Evolutionary conservation across 1,140 invertebrate genomes (phyloP), one percentile per base, ranked within the genome.

Genomic region (Odontomachus brunneus): DNA sequence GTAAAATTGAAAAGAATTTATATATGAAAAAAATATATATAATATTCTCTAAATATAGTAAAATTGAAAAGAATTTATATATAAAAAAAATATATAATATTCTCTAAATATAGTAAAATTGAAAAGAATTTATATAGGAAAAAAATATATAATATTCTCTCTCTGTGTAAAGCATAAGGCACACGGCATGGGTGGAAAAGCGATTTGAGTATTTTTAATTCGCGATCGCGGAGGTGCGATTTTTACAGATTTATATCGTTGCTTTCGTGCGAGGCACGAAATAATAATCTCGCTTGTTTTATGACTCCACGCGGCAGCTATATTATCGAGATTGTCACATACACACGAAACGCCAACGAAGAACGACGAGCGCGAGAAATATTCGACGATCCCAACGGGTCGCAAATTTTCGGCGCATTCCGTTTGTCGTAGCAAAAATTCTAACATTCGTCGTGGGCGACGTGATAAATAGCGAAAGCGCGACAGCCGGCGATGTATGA

Each of bases 301-400:
- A 57, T 14, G 12, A 55, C 2, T 11, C 51, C 14, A 38, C 22
- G n/a, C 69, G 44, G n/a, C 29, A 48, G 19, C 1, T 19, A 33
- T 11, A 22, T 57, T 71, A 71, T 59, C 53, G 51, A 57, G 17
- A 80, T 71, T 48, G 38, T 38, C n/a, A 5, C n/a, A n/a, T n/a
- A n/a, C n/a, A n/a, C 15, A 22, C 22, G 19, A 29, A 59, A 66
- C 38, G 9, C 38, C 9, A 44, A 44, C 9, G 38, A 66, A 29
- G 65, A n/a, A 48, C 22, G 48, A 11, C 15, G 17, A 76, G 76
- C 33, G 24, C 26, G 9, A 59, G 14, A 84, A 66, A 55, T 15
- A 66, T 59, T 53, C 24, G 53, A 17, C 49, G 81, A 89, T 88
- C 76, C 78, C 83, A 80, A 69, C 86, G 49, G 3, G 11, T 53